Base-by-base conservation (phyloP, 2,113 vertebrate species). In the Thoracochromis brauschi region DNA sequence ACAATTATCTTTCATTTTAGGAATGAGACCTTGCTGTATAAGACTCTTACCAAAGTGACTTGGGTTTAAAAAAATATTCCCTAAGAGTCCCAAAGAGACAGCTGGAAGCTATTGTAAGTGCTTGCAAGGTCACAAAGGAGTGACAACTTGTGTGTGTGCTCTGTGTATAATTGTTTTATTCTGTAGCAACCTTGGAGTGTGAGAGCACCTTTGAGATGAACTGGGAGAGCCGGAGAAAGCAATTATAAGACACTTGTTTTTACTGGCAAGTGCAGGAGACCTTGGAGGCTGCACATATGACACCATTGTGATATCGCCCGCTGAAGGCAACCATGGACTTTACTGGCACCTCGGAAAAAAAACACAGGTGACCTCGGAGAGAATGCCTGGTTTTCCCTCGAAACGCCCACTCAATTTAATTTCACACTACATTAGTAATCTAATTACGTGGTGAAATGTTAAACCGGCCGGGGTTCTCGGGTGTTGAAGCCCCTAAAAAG, bases 381-480 rank as follows among this genome's bases (percentile, higher is more conserved):
- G 81, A 93, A 85, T 26, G 82, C 54, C 73, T 86, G 83, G 17
- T 90, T 89, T 87, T 86, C 35, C 63, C 68, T 80, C 4, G 29
- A 89, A 82, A 86, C 90, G 68, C 80, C 51, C 80, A 83, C 57
- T 82, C 91, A 71, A 88, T 88, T 93, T 95, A 85, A 91, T 93
- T 95, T 95, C 93, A 94, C 94, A 95, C 93, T 85, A 93, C 91
- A 89, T 94, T 92, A 94, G 92, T 91, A 93, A 95, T 95, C 90
- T 93, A 91, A 95, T 96, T 94, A 94, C 13, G 80, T 91, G 91
- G 55, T 92, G 95, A 95, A 95, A 95, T 65, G 82, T 87, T 57
- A 93, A 86, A 91, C 91, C 45, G 5, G 73, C 79, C 19, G 17
- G 47, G 83, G 29, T 84, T 81, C 78, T 85, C 47, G 38, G 88